A percentile compares a stretch with the other conserved stretches of the same genome.
These are phyloP conservation scores for Psittacula cyanocephala DNA, from an alignment of 2,113 vertebrate genomes.

Conservation along the genomic window DNA sequence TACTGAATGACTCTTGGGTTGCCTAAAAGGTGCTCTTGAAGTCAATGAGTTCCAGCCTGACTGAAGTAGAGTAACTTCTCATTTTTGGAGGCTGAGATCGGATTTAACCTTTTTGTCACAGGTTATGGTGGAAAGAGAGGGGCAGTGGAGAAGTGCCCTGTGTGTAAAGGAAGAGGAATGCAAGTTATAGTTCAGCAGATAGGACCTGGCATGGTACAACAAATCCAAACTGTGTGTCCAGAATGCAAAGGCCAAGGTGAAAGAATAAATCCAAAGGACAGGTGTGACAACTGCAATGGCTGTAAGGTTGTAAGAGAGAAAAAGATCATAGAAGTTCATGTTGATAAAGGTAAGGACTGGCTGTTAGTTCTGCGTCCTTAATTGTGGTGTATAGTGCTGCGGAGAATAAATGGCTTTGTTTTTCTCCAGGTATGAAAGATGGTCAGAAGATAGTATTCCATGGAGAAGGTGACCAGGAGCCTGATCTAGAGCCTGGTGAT, in stretches of 20 bases:
- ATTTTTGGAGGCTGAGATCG: background rate
- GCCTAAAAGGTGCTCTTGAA: background rate
- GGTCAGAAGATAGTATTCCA: constrained; percentile 93
- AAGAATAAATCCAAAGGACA: constrained; percentile 89
- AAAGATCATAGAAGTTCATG: constrained; percentile 94
- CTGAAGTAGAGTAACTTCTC: background rate
- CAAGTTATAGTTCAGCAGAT: constrained; percentile 92
- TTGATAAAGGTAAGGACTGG: constrained; percentile 89
- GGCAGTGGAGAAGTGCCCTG: constrained; percentile 87
- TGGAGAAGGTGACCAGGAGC: constrained; percentile 97
- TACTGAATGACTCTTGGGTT: background rate
- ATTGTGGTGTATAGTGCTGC: background rate
- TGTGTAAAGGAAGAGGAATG: constrained; percentile 92
- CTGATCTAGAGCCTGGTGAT: constrained; percentile 93
- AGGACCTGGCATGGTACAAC: constrained; percentile 96
- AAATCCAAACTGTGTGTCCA: constrained; percentile 91
- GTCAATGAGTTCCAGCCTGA: background rate
- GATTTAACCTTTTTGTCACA: constrained; percentile 32
- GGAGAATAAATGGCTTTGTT: background rate
- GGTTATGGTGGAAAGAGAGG: constrained; percentile 94
- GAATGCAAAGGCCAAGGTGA: constrained; percentile 95
- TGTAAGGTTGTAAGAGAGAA: constrained; percentile 92
- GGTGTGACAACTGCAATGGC: constrained; percentile 90
- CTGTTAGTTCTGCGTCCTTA: background rate
- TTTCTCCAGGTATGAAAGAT: constrained; percentile 90